Evolutionary conservation across 2,797 vertebrate genomes (phyloP), one percentile per base, ranked within the genome.

Genomic region (Takifugu ocellatus): DNA sequence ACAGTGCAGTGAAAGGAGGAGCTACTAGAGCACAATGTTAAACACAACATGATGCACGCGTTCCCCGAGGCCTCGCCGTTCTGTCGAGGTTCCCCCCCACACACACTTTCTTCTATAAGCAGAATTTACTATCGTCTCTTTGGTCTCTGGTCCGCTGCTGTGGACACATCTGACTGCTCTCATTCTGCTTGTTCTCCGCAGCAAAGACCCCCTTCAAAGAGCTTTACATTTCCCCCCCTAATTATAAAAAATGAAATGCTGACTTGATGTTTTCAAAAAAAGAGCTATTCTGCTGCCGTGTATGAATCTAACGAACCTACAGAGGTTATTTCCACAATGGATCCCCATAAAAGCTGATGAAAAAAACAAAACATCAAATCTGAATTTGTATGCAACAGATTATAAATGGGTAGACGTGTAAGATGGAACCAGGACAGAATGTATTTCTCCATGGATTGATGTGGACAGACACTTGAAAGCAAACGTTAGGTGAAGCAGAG

Each of bases 21-120:
- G 51, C 6, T 14, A 33, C 7, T 33, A 33, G 7, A 10, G 5
- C 62, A 68, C 46, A 51, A 26, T 0, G 50, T 5, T 27, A 48
- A 43, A 9, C 12, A 56, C 51, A 55, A 61, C 52, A 70, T 62
- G 54, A 45, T 58, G 29, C 39, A 25, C 43, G 49, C 53, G 29
- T 71, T 51, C 43, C 66, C 61, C n/a, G 31, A 55, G 50, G 58
- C 45, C 42, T 77, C 61, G 71, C 27, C 45, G 43, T 63, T 60
- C 78, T 72, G 74, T 25, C 15, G 72, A 61, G 75, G 47, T 12
- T 29, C 7, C 7, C 60, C 55, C 58, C 48, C 79, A 21, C 21
- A 21, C 21, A 21, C 31, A 74, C 62, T 62, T 75, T 59, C 54
- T 70, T 49, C 72, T 69, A 73, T 60, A 75, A 68, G 47, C 56